phyloP scores from a whole-genome alignment of 2,113 vertebrate species.

The Rhegmatorhina hoffmannsi region DNA sequence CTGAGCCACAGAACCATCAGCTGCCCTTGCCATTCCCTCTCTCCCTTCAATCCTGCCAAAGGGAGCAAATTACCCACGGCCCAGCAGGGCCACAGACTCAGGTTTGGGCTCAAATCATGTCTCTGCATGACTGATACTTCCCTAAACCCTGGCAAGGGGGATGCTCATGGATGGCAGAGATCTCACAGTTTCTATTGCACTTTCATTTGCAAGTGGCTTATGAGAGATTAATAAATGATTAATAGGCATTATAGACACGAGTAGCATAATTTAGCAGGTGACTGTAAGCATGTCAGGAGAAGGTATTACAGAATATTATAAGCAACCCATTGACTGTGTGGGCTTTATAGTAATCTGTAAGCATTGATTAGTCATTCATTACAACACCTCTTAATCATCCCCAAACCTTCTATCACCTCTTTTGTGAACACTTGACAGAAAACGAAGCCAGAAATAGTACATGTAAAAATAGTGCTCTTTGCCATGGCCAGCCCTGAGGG shows the following conservation, averaged over 20 bases:
- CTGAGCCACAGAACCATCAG: conserved; percentile 3
- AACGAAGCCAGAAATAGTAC: background rate
- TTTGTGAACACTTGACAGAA: background rate
- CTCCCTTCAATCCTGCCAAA: background rate
- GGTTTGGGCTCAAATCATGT: background rate
- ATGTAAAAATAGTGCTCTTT: background rate
- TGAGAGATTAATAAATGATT: conserved; percentile 65
- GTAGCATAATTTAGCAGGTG: conserved; percentile 36
- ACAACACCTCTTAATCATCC: background rate
- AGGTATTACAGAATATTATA: conserved; percentile 45
- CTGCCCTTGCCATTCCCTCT: background rate
- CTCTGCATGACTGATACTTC: background rate
- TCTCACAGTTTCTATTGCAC: background rate
- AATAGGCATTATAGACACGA: conserved; percentile 32
- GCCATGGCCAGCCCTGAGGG: background rate
- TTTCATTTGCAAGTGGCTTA: conserved; percentile 55
- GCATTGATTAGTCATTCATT: conserved; percentile 35
- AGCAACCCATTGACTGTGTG: conserved; percentile 49
- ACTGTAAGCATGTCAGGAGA: conserved; percentile 24
- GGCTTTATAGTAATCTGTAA: conserved; percentile 34
- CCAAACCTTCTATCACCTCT: background rate
- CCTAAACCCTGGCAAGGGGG: background rate
- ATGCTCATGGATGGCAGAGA: background rate
- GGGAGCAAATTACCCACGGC: background rate
- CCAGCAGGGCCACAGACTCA: background rate